Percentiles rank a stretch among this genome's conserved stretches.
Conservation (phyloP, 2,888 invertebrate species). For the Callyntrura sp. region DNA sequence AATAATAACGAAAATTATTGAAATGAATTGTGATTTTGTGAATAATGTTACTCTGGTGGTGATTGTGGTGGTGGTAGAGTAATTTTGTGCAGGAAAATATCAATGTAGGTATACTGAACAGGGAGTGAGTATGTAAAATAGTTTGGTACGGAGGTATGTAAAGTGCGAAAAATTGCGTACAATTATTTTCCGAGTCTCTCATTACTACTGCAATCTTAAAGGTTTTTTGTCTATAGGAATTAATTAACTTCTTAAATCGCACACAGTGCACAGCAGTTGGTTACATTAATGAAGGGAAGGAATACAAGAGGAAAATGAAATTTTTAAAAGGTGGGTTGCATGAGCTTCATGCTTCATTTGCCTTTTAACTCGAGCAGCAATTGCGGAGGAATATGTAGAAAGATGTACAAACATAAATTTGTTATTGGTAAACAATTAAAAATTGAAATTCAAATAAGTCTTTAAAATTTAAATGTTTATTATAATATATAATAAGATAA, state of each 20-base stretch:
- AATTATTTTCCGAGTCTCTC: neutral
- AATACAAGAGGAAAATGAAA: too few relatives aligned
- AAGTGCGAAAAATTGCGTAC: too few relatives aligned
- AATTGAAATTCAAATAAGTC: too few relatives aligned
- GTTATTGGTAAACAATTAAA: too few relatives aligned
- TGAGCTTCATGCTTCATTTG: too few relatives aligned
- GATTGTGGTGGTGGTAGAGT: conserved; percentile 10
- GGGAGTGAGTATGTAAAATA: conserved; percentile 51
- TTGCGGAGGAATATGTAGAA: too few relatives aligned
- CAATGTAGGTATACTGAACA: neutral
- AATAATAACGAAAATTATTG: conserved; percentile 2
- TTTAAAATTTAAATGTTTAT: too few relatives aligned
- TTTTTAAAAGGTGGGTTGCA: too few relatives aligned
- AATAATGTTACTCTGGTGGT: neutral
- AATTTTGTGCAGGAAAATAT: conserved; percentile 9
- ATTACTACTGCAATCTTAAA: conserved; percentile 29
- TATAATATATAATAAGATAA: too few relatives aligned
- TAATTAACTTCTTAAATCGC: conserved; percentile 1
- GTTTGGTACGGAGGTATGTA: neutral
- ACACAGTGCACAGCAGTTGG: conserved; percentile 47
- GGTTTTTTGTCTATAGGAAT: neutral
- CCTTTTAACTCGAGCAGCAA: too few relatives aligned
- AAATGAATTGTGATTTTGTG: conserved; percentile 11
- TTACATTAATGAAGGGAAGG: conserved; percentile 35
- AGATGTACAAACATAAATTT: too few relatives aligned